phyloP scores from a whole-genome alignment of 1,140 invertebrate genomes.

The Drosophila busckii region DNA sequence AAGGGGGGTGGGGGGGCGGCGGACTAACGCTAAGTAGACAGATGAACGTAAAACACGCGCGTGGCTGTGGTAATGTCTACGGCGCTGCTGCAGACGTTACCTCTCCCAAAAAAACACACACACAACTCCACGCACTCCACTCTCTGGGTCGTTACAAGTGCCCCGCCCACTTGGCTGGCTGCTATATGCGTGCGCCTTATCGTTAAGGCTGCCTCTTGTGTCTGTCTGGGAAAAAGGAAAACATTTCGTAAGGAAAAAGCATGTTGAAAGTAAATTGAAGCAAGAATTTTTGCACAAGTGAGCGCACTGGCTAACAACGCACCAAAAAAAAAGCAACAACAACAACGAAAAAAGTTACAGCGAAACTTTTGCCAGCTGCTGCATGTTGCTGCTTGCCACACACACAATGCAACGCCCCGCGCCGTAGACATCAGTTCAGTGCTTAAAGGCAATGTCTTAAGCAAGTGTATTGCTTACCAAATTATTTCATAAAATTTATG shows the following conservation, averaged over 20 bases:
- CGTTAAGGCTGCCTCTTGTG: conserved; percentile 44
- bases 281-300: conserved; percentile 62
- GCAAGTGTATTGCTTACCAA: too few relatives aligned
- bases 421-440: too few relatives aligned
- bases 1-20: neutral
- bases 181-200: conserved; percentile 68
- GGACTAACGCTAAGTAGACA: conserved; percentile 66
- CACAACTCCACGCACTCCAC: neutral
- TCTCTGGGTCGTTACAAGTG: conserved; percentile 9
- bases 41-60: conserved; percentile 76
- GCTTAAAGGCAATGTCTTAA: too few relatives aligned
- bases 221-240: conserved; percentile 35
- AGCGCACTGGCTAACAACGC: too few relatives aligned
- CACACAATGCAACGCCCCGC: conserved; percentile 16
- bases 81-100: conserved; percentile 41
- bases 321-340: conserved; percentile 42
- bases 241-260: conserved; percentile 55
- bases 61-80: conserved; percentile 74
- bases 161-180: conserved; percentile 7
- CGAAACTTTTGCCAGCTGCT: conserved; percentile 63
- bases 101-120: neutral
- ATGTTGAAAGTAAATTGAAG: conserved; percentile 76
- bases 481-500: too few relatives aligned
- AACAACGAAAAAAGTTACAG: conserved; percentile 48
- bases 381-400: conserved; percentile 3